Evolutionary conservation across 92 coral and sea anemone species (phyloP).

Genomic region (Isaurus tuberculatus): DNA sequence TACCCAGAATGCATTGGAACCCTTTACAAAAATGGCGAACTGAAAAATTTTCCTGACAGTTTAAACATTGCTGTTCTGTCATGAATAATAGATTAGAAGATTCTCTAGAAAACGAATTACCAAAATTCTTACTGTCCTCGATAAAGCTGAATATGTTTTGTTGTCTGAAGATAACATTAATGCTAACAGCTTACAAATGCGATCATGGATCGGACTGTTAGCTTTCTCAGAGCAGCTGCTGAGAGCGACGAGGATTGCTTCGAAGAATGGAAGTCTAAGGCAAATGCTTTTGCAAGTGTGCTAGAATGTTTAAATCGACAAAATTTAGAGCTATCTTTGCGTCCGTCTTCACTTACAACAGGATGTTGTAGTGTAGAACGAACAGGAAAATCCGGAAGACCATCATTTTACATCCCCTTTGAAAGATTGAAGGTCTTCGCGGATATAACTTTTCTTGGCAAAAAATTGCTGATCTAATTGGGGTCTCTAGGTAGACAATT

Average conservation of each 20-base stretch:
- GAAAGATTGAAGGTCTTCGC: constrained; percentile 36
- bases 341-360: constrained; percentile 49
- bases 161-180: constrained; percentile 2
- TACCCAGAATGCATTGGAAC: neutral
- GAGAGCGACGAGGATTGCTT: constrained; percentile 18
- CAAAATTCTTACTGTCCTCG: constrained; percentile 52
- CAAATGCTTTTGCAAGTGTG: constrained; percentile 50
- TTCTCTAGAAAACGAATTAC: constrained; percentile 48
- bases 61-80: neutral
- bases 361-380: constrained; percentile 31
- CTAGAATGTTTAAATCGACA: constrained; percentile 37
- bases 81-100: neutral
- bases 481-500: constrained; percentile 39
- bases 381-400: constrained; percentile 47
- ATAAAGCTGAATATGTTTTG: constrained; percentile 27
- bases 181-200: constrained; percentile 23
- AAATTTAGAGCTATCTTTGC: constrained; percentile 30
- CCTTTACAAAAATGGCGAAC: neutral
- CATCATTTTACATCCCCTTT: constrained; percentile 42
- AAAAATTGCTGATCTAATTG: constrained; percentile 9
- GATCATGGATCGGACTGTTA: constrained; percentile 51
- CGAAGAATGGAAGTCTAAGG: constrained; percentile 19
- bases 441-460: constrained; percentile 18
- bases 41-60: neutral
- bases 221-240: constrained; percentile 33